Evolutionary conservation across 2,113 vertebrate genomes (phyloP), one percentile per base, ranked within the genome.

Genomic region (Ovis canadensis): DNA sequence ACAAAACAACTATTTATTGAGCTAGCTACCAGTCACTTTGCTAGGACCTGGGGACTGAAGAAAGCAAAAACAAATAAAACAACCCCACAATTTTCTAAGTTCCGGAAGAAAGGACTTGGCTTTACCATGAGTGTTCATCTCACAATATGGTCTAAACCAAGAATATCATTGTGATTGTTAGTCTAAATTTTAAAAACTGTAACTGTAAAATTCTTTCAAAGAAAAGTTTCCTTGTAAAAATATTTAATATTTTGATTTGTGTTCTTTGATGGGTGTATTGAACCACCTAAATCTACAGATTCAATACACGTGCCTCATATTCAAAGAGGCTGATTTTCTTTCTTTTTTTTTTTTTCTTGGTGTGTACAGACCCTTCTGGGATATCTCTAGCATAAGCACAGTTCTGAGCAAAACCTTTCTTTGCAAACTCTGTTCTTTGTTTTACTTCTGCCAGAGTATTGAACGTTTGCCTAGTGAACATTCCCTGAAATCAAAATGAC

Each of bases 401-500:
- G 62, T 67, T 89, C 94, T 87, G 6, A 23, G 90, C 52, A 97
- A 97, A 97, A 96, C 48, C 87, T 55, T 36, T 84, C 57, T 81
- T 98, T 97, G 89, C 82, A 96, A 98, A 98, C 86, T 74, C 50
- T 80, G 89, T 97, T 98, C 91, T 98, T 99, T 98, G 94, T 98
- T 96, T 97, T 97, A 98, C 92, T 81, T 98, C 88, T 96, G 96
- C 97, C 94, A 98, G 98, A 98, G 98, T 98, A 98, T 97, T 95
- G 97, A 98, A 99, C 98, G 91, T 98, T 98, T 98, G 98, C 96
- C 98, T 99, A 92, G 98, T 93, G 98, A 99, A 97, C 94, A 93
- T 98, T 98, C 96, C 97, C 96, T 95, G 97, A 99, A 98, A 99
- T 98, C 98, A 97, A 98, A 98, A 98, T 97, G 97, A 99, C 98